These are phyloP conservation scores for Paralichthys olivaceus DNA, from an alignment of 2,113 vertebrate genomes.

Conservation along the genomic window DNA sequence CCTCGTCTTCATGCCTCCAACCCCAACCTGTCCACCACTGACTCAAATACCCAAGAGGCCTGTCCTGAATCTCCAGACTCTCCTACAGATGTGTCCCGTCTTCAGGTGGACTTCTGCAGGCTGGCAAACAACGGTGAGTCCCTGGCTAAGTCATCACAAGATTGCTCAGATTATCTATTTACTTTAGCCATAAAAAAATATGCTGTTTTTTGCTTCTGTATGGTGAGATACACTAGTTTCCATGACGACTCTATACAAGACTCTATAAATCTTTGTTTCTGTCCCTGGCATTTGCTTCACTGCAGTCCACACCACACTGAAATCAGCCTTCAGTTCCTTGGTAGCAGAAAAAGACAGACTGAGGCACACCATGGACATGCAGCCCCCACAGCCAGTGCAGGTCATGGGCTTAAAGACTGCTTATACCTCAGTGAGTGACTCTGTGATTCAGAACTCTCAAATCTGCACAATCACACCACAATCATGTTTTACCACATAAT, in stretches of 20 bases:
- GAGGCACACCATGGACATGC: slow-evolving; percentile 89
- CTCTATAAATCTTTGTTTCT: slow-evolving; percentile 10
- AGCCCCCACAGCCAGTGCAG: slow-evolving; percentile 87
- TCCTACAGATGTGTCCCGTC: slow-evolving; percentile 89
- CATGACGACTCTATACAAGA: slow-evolving; percentile 58
- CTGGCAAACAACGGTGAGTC: slow-evolving; percentile 92
- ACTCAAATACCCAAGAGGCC: slow-evolving; percentile 87
- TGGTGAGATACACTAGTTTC: slow-evolving; percentile 46
- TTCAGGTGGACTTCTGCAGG: slow-evolving; percentile 94
- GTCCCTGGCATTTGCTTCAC: slow-evolving; percentile 32
- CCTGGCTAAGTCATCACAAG: slow-evolving; percentile 53
- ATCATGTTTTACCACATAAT: background rate
- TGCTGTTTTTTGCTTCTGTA: slow-evolving; percentile 8
- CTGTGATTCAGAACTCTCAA: background rate
- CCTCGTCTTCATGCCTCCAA: slow-evolving; percentile 92
- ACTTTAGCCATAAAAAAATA: background rate
- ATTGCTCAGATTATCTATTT: background rate
- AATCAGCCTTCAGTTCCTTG: slow-evolving; percentile 89
- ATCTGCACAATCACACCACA: background rate
- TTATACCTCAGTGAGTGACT: slow-evolving; percentile 86
- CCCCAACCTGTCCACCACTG: slow-evolving; percentile 93
- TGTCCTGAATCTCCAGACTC: slow-evolving; percentile 89
- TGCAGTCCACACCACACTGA: slow-evolving; percentile 88
- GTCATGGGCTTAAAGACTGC: slow-evolving; percentile 90
- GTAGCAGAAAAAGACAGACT: slow-evolving; percentile 89